A percentile compares a stretch with the other conserved stretches of the same genome.
Evolutionary conservation across 1,140 invertebrate genomes (phyloP).

Genomic region (Leucophenga varia): DNA sequence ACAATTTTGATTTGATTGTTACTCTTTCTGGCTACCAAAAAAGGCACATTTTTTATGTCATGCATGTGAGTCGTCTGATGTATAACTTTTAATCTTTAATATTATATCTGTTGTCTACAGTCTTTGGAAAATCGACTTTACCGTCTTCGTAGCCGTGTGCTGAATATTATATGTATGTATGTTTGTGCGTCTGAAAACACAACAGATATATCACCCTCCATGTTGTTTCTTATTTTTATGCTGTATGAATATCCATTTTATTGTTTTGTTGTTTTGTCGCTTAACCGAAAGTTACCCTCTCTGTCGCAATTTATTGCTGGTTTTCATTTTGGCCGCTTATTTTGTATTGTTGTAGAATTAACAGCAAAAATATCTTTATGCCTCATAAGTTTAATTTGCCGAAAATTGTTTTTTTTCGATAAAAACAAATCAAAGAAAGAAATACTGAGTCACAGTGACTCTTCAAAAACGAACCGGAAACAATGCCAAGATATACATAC

Average conservation of each 20-base stretch:
- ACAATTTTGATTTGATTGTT: no score
- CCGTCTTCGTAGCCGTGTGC: constrained; percentile 31
- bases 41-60: no score
- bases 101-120: constrained; percentile 27
- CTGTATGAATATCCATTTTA: constrained; percentile 14
- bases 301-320: constrained; percentile 32
- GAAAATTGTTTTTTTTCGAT: constrained; percentile 52
- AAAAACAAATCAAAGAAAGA: constrained; percentile 33
- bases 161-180: constrained; percentile 29
- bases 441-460: constrained; percentile 9
- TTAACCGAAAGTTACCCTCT: constrained; percentile 6
- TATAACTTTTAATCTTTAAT: constrained; percentile 54
- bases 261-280: constrained; percentile 23
- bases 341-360: constrained; percentile 29
- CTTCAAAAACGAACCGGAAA: no score
- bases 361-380: constrained; percentile 51
- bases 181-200: constrained; percentile 25
- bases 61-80: no score
- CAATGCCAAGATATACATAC: not conserved
- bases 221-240: constrained; percentile 25
- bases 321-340: constrained; percentile 20
- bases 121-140: constrained; percentile 40
- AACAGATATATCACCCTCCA: constrained; percentile 49
- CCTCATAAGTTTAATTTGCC: constrained; percentile 53
- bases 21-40: no score